Conservation (phyloP, 2,888 invertebrate genomes). For the Nephrotoma flavescens region DNA sequence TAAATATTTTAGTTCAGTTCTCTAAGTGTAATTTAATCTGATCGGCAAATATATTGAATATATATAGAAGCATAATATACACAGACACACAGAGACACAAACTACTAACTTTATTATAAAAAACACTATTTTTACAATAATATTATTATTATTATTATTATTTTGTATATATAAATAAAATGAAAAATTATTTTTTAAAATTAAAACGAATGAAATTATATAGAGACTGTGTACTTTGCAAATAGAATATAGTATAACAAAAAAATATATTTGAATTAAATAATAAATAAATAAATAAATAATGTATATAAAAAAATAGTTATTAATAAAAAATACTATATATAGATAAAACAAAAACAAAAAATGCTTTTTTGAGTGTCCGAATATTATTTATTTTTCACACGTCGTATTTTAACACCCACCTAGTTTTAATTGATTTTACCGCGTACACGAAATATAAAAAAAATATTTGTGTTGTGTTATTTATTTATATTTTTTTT, state of each 20-base stretch:
- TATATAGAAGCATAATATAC: neutral
- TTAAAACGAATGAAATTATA: slow-evolving; percentile 2
- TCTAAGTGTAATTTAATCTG: neutral
- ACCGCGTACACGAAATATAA: neutral
- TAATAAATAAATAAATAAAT: neutral
- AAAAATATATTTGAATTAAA: neutral
- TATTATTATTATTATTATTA: neutral
- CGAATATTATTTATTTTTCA: neutral
- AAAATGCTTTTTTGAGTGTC: neutral
- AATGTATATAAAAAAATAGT: neutral
- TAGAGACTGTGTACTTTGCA: slow-evolving; percentile 3
- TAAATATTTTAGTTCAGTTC: neutral
- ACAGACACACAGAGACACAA: neutral
- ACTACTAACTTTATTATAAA: neutral
- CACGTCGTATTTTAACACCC: neutral
- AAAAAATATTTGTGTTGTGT: neutral
- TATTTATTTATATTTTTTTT: neutral
- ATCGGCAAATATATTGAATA: neutral
- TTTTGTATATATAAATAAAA: neutral
- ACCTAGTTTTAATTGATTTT: neutral
- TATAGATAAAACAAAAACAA: neutral
- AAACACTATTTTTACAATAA: neutral
- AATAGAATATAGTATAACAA: neutral
- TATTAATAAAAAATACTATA: neutral
- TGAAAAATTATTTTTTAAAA: neutral